A percentile compares a stretch with the other conserved stretches of the same genome.
These are phyloP conservation scores for Delia radicum DNA, from an alignment of 1,140 invertebrate genomes.

Conservation along the genomic window DNA sequence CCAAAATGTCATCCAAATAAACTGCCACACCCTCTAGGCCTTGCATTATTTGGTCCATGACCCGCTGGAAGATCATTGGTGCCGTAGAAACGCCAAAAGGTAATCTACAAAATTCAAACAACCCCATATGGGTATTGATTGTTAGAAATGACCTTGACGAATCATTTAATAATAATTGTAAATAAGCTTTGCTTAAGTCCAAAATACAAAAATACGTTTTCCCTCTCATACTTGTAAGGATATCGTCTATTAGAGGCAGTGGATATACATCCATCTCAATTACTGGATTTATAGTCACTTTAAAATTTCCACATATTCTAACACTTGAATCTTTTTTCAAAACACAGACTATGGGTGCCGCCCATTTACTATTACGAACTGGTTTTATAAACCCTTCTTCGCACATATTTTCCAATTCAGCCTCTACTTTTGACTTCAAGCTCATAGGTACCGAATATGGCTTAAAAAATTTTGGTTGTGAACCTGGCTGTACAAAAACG, in stretches of 20 bases:
- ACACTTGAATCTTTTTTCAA: not conserved
- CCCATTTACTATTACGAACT: not conserved
- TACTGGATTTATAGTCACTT: slow-evolving; percentile 17
- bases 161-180: not conserved
- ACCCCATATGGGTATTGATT: not conserved
- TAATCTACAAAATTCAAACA: not conserved
- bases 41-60: not conserved
- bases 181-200: not conserved
- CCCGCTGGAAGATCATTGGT: not conserved
- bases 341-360: not conserved
- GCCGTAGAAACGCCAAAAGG: not conserved
- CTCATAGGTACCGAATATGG: not conserved
- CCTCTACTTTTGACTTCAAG: not conserved
- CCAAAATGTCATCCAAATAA: not conserved
- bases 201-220: not conserved
- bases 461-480: slow-evolving; percentile 17
- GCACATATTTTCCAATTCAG: not conserved
- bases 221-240: not conserved
- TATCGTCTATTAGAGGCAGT: not conserved
- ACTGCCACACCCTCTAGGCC: not conserved
- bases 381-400: not conserved
- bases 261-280: slow-evolving; percentile 7
- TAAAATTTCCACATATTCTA: slow-evolving; percentile 21
- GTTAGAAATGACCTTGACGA: not conserved
- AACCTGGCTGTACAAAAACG: not conserved